Conservation (phyloP, 2,888 invertebrate genomes). For the Pterobdella sp. region DNA sequence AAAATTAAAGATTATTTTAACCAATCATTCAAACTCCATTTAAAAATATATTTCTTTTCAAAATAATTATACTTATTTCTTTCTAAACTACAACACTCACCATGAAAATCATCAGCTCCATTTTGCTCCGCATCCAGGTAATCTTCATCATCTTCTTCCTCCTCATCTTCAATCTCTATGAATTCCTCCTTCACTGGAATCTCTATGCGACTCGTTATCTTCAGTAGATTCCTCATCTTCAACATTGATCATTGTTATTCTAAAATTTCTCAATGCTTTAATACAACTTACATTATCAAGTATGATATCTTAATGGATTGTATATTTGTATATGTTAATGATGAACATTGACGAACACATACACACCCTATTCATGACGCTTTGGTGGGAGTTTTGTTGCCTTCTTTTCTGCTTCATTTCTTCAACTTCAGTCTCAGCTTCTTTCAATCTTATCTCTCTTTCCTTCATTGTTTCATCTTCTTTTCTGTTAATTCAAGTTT, state of each 20-base stretch:
- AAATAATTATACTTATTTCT: background rate
- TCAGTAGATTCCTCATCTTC: constrained; percentile 28
- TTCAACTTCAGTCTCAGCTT: constrained; percentile 10
- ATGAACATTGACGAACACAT: background rate
- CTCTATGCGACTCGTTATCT: constrained; percentile 26
- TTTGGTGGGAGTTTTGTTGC: background rate
- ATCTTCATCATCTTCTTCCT: constrained; percentile 32
- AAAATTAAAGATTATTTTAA: background rate
- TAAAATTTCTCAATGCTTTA: no score
- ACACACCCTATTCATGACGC: background rate
- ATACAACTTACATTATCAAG: background rate
- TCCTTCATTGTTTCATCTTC: background rate
- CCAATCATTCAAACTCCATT: background rate
- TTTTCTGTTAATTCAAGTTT: no score
- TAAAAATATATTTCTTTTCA: background rate
- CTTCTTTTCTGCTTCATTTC: constrained; percentile 7
- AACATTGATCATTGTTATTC: no score
- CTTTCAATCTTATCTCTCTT: background rate
- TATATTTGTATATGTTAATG: background rate
- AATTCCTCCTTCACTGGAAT: constrained; percentile 28
- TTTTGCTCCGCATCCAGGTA: constrained; percentile 24
- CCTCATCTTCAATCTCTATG: constrained; percentile 12
- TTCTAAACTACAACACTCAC: constrained; percentile 13
- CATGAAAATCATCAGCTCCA: constrained; percentile 28
- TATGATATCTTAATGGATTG: background rate